These are phyloP conservation scores for Phylloscopus collybita DNA, from an alignment of 2,797 vertebrate species.

Conservation along the genomic window DNA sequence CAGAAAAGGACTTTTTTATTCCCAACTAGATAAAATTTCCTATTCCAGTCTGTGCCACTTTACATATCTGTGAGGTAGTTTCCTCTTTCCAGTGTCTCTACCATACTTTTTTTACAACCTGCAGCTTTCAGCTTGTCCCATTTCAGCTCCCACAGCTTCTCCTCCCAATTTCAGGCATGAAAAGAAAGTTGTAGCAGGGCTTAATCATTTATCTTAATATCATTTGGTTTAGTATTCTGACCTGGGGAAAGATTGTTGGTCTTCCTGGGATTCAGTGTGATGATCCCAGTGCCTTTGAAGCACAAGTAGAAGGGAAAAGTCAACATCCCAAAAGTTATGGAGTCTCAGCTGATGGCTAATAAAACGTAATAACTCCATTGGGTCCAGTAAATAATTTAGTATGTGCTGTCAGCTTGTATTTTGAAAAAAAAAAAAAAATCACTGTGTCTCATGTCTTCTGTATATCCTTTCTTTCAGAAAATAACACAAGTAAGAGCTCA, in stretches of 20 bases:
- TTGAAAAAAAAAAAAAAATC: background rate
- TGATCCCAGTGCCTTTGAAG: background rate
- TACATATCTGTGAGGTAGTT: background rate
- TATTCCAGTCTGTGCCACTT: background rate
- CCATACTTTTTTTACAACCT: background rate
- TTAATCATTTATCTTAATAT: background rate
- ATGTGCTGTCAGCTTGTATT: background rate
- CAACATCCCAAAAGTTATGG: background rate
- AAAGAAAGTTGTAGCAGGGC: background rate
- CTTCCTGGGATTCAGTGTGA: background rate
- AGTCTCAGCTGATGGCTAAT: background rate
- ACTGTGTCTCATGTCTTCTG: background rate
- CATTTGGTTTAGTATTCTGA: background rate
- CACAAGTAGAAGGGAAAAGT: background rate
- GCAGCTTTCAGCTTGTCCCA: background rate
- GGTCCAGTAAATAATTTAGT: background rate
- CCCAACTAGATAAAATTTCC: background rate
- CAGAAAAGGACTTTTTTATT: background rate
- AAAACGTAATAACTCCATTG: background rate
- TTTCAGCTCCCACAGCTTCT: background rate
- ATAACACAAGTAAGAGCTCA: background rate
- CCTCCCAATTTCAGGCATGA: background rate
- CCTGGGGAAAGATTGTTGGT: background rate
- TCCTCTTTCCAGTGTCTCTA: background rate
- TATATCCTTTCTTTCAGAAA: background rate